Evolutionary conservation across 2,113 vertebrate genomes (phyloP), one percentile per base, ranked within the genome.

Genomic region (Theristicus caerulescens): DNA sequence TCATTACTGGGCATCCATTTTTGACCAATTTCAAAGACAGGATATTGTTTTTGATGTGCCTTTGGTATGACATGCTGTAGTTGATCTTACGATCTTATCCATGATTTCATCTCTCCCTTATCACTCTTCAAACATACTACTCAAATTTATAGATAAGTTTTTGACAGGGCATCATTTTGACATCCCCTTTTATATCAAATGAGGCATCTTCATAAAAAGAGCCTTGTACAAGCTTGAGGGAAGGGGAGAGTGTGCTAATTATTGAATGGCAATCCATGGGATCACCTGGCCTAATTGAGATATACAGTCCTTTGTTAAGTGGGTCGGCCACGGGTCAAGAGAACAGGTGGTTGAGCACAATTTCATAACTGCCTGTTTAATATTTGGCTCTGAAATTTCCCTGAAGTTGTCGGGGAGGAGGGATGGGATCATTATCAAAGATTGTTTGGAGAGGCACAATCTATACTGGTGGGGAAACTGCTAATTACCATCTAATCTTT

Each of bases 401-500:
- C 97, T 94, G 81, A 98, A 96, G 97, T 98, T 98, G 90, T 90
- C 6, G 2, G 85, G 91, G 95, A 97, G 86, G 97, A 92, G 95
- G 86, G 85, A 91, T 77, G 6, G 88, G 88, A 97, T 98, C 97
- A 97, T 98, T 98, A 98, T 92, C 91, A 94, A 96, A 98, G 95
- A 98, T 97, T 98, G 95, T 97, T 98, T 98, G 84, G 96, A 98
- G 95, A 97, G 89, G 90, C 54, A 95, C 85, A 97, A 96, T 92
- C 93, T 97, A 96, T 94, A 98, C 96, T 98, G 97, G 95, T 97
- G 96, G 95, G 97, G 97, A 98, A 97, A 95, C 85, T 97, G 94
- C 91, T 98, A 98, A 98, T 98, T 98, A 97, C 96, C 93, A 93
- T 94, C 73, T 98, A 97, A 98, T 97, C 97, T 97, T 97, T 97